Percentiles rank a stretch among this genome's conserved stretches.
Conservation (phyloP, 1,140 invertebrate species). For the Drosophila suzukii region DNA sequence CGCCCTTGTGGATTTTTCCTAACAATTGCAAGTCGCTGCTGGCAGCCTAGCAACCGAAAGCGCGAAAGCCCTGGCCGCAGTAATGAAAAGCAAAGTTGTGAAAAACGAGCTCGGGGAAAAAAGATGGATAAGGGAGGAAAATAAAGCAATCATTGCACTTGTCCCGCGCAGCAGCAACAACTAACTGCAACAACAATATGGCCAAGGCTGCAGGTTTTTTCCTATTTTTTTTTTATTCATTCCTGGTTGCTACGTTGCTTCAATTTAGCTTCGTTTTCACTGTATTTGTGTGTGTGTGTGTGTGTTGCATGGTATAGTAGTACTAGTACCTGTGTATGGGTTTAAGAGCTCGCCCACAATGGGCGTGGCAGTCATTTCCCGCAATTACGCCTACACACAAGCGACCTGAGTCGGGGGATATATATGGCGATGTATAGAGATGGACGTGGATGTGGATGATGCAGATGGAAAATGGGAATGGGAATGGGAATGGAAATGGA, state of each 20-base stretch:
- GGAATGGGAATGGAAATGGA: conserved; percentile 1
- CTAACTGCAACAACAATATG: conserved; percentile 38
- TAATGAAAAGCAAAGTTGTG: conserved; percentile 71
- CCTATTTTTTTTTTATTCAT: conserved; percentile 25
- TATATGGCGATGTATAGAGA: background rate
- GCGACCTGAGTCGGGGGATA: conserved; percentile 22
- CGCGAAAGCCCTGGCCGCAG: conserved; percentile 39
- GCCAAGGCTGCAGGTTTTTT: conserved; percentile 38
- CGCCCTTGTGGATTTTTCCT: conserved; percentile 45
- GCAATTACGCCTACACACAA: conserved; percentile 77
- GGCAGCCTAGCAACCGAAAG: conserved; percentile 68
- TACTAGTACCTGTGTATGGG: conserved; percentile 16
- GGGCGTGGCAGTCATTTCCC: conserved; percentile 80
- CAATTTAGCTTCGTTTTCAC: conserved; percentile 32
- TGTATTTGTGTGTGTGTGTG: conserved; percentile 18
- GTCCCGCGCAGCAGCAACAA: conserved; percentile 42
- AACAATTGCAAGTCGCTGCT: conserved; percentile 49
- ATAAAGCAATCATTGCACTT: conserved; percentile 79
- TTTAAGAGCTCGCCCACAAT: conserved; percentile 65
- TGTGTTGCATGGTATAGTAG: conserved; percentile 11
- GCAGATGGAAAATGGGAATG: conserved; percentile 4
- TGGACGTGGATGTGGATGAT: conserved; percentile 10
- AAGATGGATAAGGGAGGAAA: conserved; percentile 26
- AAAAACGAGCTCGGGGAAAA: conserved; percentile 35
- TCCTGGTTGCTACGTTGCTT: conserved; percentile 62